Conservation (phyloP, 2,113 vertebrate species). For the Amblyornis subalaris region DNA sequence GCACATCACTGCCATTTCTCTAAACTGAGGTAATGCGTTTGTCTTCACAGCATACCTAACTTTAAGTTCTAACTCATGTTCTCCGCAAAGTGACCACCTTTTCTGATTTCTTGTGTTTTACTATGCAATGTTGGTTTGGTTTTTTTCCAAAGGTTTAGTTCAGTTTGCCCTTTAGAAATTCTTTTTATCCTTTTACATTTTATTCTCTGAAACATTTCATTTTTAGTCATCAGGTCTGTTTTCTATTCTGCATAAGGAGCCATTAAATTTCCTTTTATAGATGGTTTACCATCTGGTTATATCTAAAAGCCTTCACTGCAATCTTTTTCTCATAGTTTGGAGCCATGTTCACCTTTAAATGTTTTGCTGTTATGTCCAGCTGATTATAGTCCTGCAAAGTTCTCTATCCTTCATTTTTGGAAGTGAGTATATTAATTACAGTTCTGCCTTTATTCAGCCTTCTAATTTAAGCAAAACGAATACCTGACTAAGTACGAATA, state of each 20-base stretch:
- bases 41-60: not conserved
- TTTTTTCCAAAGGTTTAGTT: not conserved
- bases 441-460: not conserved
- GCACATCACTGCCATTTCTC: not conserved
- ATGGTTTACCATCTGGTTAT: not conserved
- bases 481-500: not conserved
- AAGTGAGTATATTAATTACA: not conserved
- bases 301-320: not conserved
- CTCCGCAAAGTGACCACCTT: not conserved
- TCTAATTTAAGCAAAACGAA: not conserved
- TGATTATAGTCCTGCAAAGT: not conserved
- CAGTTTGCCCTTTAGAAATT: not conserved
- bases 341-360: not conserved
- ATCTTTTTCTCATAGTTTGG: not conserved
- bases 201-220: not conserved
- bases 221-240: not conserved
- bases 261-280: not conserved
- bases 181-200: not conserved
- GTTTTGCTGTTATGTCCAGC: not conserved
- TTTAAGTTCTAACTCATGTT: not conserved
- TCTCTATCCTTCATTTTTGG: not conserved
- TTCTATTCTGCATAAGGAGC: not conserved
- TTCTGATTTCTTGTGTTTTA: not conserved
- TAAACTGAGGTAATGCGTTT: not conserved
- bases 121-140: accelerated